phyloP scores from a whole-genome alignment of 1,140 invertebrate genomes.

The Rhyacophila brunnea region DNA sequence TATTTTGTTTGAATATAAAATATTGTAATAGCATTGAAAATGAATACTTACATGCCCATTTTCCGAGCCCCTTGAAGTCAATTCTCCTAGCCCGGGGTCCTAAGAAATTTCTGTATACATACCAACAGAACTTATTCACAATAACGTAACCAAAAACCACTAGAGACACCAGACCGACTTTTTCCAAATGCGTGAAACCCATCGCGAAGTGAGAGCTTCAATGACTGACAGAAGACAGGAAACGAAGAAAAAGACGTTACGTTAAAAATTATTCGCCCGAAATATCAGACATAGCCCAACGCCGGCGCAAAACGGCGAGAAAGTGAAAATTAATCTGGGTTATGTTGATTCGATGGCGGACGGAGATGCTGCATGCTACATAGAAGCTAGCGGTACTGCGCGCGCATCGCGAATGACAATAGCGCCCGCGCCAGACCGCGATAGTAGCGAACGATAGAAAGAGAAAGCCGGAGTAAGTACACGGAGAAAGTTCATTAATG shows the following conservation, averaged over 20 bases:
- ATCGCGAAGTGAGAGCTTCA: not conserved
- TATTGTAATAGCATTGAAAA: not conserved
- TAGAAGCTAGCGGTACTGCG: constrained; percentile 2
- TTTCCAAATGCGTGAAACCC: constrained; percentile 21
- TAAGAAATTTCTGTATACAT: constrained; percentile 28
- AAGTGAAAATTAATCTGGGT: constrained; percentile 8
- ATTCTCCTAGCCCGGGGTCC: constrained; percentile 24
- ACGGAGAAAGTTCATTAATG: constrained; percentile 5
- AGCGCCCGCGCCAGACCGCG: constrained; percentile 1
- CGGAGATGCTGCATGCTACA: not conserved
- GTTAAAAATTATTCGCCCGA: too few relatives aligned
- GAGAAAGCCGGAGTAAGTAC: constrained; percentile 7
- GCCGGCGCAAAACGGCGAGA: not conserved
- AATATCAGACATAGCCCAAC: not conserved
- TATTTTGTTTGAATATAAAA: too few relatives aligned
- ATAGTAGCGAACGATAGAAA: not conserved
- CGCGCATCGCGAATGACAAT: constrained; percentile 9
- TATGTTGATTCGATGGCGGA: constrained; percentile 12
- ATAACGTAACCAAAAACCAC: constrained; percentile 20
- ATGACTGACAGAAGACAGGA: not conserved
- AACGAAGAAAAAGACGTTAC: too few relatives aligned
- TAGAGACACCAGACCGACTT: constrained; percentile 27
- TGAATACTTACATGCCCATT: constrained; percentile 31
- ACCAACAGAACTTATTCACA: constrained; percentile 18
- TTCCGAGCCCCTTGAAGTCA: constrained; percentile 26